Base-by-base conservation (phyloP, 1,140 invertebrate species). In the Aporrectodea caliginosa region DNA sequence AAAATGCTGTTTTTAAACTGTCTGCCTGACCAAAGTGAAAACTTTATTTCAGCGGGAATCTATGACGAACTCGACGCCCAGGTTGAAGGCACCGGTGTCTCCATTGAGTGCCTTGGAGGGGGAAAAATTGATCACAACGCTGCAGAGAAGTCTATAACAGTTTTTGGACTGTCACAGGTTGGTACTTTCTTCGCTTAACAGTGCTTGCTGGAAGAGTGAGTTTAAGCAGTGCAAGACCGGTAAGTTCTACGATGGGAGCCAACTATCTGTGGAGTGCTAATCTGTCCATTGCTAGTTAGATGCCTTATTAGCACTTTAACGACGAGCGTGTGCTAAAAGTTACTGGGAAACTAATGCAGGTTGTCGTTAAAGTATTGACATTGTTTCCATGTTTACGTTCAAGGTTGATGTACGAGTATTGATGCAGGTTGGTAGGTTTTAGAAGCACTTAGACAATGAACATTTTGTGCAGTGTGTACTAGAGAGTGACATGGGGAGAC, bases 81-180 rank as follows among this genome's bases (percentile, higher is more conserved):
- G 35, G 83, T 92, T 43, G 88, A 90, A 78, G 82, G 82, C 70
- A 82, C 88, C 29, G 90, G 91, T 1, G 82, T 94, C 77, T 91
- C 92, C 77, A 90, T 91, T 82, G 92, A 94, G 83, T 93, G 93
- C 85, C 84, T 94, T 14, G 95, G 95, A 12, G 95, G 95, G 78
- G 95, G 95, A 27, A 90, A 94, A 83, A 96, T 97, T 83, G 89
- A 92, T 30, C 93, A 95, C 86, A 91, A 94, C 69, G 85, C 92
- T 0, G 88, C 88, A 1, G 89, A 90, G n/a, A 95, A 94, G 84
- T 91, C 89, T 75, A 91, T 97, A 73, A 90, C 92, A 83, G 93
- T 97, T 80, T 96, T 94, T 88, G 94, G 94, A 75, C 95, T 95
- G 86, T 96, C 94, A 29, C 92, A 94, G 89, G 92, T 92, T 72